phyloP scores from a whole-genome alignment of 2,797 vertebrate genomes.

The Myotis daubentonii region DNA sequence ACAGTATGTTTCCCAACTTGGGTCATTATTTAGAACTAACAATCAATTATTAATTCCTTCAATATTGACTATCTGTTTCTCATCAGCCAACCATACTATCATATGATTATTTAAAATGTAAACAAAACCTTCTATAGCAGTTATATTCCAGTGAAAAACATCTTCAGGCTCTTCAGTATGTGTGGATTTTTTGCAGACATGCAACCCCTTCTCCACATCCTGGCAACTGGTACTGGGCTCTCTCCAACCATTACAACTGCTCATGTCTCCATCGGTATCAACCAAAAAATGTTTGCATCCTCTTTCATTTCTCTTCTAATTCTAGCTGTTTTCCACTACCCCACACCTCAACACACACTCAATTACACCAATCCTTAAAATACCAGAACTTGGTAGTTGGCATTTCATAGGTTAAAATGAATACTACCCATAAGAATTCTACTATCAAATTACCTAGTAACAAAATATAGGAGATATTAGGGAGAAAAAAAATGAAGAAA shows the following conservation, averaged over 20 bases:
- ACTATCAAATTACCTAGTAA: not conserved
- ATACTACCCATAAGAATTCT: not conserved
- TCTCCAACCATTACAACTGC: not conserved
- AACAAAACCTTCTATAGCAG: not conserved
- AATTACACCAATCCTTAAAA: not conserved
- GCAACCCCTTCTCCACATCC: not conserved
- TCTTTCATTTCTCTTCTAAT: not conserved
- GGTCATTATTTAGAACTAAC: not conserved
- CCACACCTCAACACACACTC: not conserved
- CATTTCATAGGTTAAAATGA: not conserved
- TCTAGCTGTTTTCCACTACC: not conserved
- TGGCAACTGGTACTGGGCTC: not conserved
- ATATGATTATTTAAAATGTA: not conserved
- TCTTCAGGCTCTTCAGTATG: not conserved
- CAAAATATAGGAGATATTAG: not conserved
- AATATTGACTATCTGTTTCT: not conserved
- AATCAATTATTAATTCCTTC: not conserved
- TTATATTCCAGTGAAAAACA: not conserved
- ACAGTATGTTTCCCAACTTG: not conserved
- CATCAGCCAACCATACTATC: not conserved
- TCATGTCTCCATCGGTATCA: not conserved
- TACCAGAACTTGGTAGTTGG: not conserved
- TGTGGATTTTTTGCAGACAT: not conserved
- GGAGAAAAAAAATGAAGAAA: not conserved
- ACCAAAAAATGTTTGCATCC: not conserved